Base-by-base conservation (phyloP, 1,140 invertebrate species). In the Trialeurodes vaporariorum region DNA sequence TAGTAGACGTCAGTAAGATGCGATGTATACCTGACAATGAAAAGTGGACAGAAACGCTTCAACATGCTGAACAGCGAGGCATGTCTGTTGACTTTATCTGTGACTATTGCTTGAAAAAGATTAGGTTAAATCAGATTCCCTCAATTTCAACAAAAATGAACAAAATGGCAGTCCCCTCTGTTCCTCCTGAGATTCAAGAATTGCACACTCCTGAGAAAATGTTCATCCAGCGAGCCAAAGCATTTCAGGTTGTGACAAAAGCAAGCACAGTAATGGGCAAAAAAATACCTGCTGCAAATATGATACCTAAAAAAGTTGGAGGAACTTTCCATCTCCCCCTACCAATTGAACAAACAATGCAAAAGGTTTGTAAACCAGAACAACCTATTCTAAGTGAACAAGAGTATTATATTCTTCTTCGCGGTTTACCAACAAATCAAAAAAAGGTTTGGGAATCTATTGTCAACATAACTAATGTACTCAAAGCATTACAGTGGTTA, bases 261-360 rank as follows among this genome's bases (percentile, higher is more conserved):
- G 73, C 74, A 70, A 62, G 63, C 25, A 70, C 75, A 11, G 72
- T 75, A 13, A 59, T 69, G 13, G 75, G 74, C 26, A 76, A 74
- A 59, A 75, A 73, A 67, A 2, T 75, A 27, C 74, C 71, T 21
- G 64, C 72, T 64, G 71, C 67, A 66, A 40, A 70, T 49, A 70
- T 70, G 69, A 61, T 76, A 17, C 40, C 66, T 27, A 76, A 76
- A 73, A 68, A 75, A 23, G 69, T 71, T 63, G 75, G 75, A 1
- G 70, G 71, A 69, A 74, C 73, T 12, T 77, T 76, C 71, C 73
- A 77, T 74, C 70, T 76, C n/a, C 75, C 74, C 2, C 71, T 77
- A 64, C 72, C 74, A 2, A 64, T 75, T n/a, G 71, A 75, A 70
- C 67, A 74, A 69, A 76, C 73, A 17, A 67, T 71, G 25, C 71